Percentiles rank a stretch among this genome's conserved stretches.
phyloP scores from a whole-genome alignment of 2,888 invertebrate species.

The Phyllotreta striolata region DNA sequence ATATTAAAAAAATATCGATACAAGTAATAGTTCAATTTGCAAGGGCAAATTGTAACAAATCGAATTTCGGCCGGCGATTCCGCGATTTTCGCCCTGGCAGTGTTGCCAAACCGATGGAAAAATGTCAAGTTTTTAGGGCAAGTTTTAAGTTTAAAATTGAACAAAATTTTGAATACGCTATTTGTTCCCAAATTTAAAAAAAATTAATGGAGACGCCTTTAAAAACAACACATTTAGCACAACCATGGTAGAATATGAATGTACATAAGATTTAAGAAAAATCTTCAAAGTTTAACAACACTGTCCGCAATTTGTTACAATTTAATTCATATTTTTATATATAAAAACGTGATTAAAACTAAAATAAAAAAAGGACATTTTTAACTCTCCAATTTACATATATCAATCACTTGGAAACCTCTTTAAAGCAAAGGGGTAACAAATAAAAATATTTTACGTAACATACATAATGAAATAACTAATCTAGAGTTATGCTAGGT shows the following conservation, averaged over 20 bases:
- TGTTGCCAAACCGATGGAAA: neutral
- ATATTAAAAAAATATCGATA: conserved; percentile 34
- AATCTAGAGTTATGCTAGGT: no score
- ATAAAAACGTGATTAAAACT: conserved; percentile 26
- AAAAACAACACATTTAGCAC: neutral
- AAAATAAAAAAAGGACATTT: conserved; percentile 21
- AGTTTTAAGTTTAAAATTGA: no score
- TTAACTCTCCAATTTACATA: conserved; percentile 24
- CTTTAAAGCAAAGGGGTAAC: neutral
- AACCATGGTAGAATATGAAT: no score
- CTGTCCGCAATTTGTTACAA: conserved; percentile 25
- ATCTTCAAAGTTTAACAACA: no score
- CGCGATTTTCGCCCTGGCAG: neutral
- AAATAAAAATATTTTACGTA: neutral
- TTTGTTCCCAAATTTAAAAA: neutral
- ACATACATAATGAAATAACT: no score
- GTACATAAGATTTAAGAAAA: no score
- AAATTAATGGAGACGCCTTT: neutral
- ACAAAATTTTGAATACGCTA: no score
- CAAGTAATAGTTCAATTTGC: conserved; percentile 1
- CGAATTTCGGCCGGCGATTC: neutral
- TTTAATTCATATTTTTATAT: conserved; percentile 13
- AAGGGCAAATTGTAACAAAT: conserved; percentile 34
- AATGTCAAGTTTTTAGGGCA: neutral
- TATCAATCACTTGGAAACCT: neutral